Evolutionary conservation across 2,113 vertebrate genomes (phyloP).

Genomic region (Rafetus swinhoei): DNA sequence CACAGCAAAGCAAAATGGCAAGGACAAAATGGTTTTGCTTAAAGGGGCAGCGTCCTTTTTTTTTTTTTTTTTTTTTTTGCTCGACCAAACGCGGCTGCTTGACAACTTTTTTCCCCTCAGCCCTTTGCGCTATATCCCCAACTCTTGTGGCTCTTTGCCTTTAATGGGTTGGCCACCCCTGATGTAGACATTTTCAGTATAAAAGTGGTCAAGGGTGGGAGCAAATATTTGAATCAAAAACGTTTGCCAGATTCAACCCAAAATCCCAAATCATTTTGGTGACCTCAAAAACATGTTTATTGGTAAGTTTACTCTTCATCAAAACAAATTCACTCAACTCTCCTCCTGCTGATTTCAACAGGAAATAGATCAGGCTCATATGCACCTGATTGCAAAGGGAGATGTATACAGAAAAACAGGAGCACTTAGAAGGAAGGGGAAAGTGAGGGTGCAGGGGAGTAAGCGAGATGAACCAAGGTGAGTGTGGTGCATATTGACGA

Average conservation of each 20-base stretch:
- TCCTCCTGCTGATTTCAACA: not conserved
- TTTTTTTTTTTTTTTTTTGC: too few relatives aligned
- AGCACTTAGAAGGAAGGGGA: not conserved
- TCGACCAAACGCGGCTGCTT: too few relatives aligned
- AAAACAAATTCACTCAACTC: not conserved
- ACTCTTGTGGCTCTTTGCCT: too few relatives aligned
- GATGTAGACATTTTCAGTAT: too few relatives aligned
- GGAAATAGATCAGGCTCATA: not conserved
- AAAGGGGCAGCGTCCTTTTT: too few relatives aligned
- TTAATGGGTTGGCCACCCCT: too few relatives aligned
- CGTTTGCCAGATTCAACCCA: not conserved
- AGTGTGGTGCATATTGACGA: not conserved
- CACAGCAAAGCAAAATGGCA: too few relatives aligned
- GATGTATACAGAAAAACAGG: not conserved
- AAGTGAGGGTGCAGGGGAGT: not conserved
- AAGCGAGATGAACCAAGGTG: not conserved
- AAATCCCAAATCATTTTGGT: not conserved
- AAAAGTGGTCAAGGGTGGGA: too few relatives aligned
- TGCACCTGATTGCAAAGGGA: not conserved
- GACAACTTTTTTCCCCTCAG: too few relatives aligned
- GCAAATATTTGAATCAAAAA: too few relatives aligned
- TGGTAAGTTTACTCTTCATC: not conserved
- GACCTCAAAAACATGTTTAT: not conserved
- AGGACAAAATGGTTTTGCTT: too few relatives aligned
- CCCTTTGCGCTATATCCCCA: too few relatives aligned